phyloP scores from a whole-genome alignment of 2,113 vertebrate species.

The Peromyscus leucopus region DNA sequence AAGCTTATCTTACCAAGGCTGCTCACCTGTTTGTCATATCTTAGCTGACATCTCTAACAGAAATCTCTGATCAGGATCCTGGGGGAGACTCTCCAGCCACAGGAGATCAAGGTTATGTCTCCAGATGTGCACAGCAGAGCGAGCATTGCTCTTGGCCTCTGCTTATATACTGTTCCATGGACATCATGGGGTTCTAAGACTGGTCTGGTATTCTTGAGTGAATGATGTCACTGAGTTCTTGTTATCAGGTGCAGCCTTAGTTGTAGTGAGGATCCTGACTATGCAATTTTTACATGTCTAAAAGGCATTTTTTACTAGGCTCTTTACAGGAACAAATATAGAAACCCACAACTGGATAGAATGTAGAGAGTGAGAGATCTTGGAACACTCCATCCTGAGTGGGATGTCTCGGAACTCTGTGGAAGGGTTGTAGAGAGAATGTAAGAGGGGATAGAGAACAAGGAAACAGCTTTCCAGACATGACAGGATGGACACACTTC shows the following conservation, averaged over 20 bases:
- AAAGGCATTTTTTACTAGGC: no score
- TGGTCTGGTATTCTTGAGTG: not conserved
- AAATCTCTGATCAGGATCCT: no score
- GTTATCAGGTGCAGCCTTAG: not conserved
- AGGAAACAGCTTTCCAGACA: not conserved
- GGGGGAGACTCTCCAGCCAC: no score
- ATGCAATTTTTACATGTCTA: no score
- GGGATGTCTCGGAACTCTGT: not conserved
- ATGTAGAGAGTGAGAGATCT: not conserved
- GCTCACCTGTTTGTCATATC: not conserved
- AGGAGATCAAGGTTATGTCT: no score
- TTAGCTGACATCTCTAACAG: not conserved
- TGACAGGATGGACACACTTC: not conserved
- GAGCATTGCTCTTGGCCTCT: not conserved
- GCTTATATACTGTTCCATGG: not conserved
- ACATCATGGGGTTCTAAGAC: not conserved
- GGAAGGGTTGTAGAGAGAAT: no score
- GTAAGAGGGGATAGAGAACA: not conserved
- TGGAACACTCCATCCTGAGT: not conserved
- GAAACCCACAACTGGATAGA: not conserved
- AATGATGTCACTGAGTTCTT: not conserved
- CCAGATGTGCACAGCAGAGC: no score
- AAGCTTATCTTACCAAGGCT: not conserved
- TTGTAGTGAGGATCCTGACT: no score
- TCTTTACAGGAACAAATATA: not conserved